Conservation (phyloP, 2,888 invertebrate genomes). For the Diadegma fenestrale region DNA sequence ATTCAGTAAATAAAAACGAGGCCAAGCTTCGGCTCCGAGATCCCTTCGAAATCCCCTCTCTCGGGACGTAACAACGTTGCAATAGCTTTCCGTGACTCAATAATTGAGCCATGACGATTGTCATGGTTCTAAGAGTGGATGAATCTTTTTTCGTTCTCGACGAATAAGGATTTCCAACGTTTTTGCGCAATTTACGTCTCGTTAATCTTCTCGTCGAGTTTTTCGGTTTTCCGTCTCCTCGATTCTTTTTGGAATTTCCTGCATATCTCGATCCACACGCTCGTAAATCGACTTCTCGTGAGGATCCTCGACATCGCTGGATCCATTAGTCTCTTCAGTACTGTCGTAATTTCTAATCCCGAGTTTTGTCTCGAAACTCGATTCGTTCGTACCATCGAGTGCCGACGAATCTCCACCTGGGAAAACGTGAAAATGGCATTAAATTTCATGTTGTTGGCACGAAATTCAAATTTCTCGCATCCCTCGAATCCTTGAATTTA, state of each 20-base stretch:
- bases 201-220: background rate
- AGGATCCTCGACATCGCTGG: constrained; percentile 22
- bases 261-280: constrained; percentile 3
- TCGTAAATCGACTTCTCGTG: constrained; percentile 14
- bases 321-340: constrained; percentile 2
- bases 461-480: background rate
- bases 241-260: background rate
- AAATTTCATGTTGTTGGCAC: background rate
- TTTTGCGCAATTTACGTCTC: background rate
- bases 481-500: background rate
- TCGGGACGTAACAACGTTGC: no score
- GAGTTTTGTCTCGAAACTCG: constrained; percentile 12
- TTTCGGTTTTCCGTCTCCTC: background rate
- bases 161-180: constrained; percentile 5
- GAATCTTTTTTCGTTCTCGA: constrained; percentile 31
- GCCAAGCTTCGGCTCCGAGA: no score
- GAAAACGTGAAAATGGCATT: background rate
- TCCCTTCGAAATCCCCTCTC: no score
- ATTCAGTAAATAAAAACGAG: no score
- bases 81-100: constrained; percentile 72
- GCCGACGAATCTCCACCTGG: constrained; percentile 8
- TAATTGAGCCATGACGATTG: constrained; percentile 51
- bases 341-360: constrained; percentile 1
- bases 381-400: background rate
- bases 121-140: constrained; percentile 33